Evolutionary conservation across 2,113 vertebrate species (phyloP), one percentile per base, ranked within the genome.

Genomic region (Notothenia rossii): DNA sequence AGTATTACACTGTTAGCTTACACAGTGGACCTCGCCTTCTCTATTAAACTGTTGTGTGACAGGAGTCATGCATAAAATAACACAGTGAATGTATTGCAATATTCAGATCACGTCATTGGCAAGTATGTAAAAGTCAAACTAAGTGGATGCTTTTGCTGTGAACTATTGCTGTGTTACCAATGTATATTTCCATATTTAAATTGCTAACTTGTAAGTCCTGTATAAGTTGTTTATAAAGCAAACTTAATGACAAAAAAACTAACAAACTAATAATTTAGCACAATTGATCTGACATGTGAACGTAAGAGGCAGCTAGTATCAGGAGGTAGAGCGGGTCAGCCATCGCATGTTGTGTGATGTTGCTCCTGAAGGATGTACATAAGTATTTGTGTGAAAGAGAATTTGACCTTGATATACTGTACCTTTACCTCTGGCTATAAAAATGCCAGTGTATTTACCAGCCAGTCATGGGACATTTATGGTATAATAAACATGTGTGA

Each of bases 21-120:
- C 50, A 93, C 94, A 0, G 89, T 95, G 61, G 95, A 96, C 64
- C 67, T 95, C 4, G 92, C 94, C 46, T 94, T 94, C 77, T 94
- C 94, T 40, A 83, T 95, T 36, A 95, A 93, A 76, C 89, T 91
- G 11, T 13, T 94, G 70, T 94, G 92, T 77, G 87, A 93, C 73
- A 87, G 93, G 59, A 80, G 71, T 68, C 85, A 82, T 9, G 2
- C 45, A 60, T 83, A 67, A 83, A 66, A 11, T 18, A 6, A 43
- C 22, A 12, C 7, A 10, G 17, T 49, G 10, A 62, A 46, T 46
- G 51, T n/a, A 22, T 20, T 62, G 10, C 36, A 80, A 53, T 29
- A 29, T 36, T 17, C 7, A 51, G 7, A 5, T 45, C 0, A 10
- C 53, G 10, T 67, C 7, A 59, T 43, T 64, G 15, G 2, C 11